Base-by-base conservation (phyloP, 92 coral and sea anemone species). In the Meandrina meandrites region DNA sequence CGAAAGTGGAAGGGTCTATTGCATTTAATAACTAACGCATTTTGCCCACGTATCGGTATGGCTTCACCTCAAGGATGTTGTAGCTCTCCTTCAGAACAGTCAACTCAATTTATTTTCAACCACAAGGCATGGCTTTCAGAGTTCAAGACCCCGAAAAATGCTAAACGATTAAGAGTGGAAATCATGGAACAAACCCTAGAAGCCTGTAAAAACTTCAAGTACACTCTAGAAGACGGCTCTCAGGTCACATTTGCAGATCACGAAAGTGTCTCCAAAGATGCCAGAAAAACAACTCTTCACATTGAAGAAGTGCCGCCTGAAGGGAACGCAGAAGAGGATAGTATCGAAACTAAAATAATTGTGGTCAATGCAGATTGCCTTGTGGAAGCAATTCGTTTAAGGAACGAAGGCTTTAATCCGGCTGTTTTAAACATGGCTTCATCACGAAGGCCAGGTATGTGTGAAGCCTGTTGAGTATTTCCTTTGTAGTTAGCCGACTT, bases 351-450 rank as follows among this genome's bases (percentile, higher is more conserved):
- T 16, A 42, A 62, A 19, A 86, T 94, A 72, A 69, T 75, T 15
- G 96, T 93, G 77, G 86, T 87, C 16, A 93, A 93, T 67, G 58
- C 86, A 64, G 98, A 94, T 72, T 94, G 96, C 68, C 88, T 94
- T 9, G 94, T 92, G 81, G 96, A 93, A 85, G 98, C 94, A 1
- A 85, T 93, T 12, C 77, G 79, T 10, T 91, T 94, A 24, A 84
- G 78, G 88, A 66, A 71, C 17, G 74, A 78, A 35, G 98, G 98
- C 13, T 87, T 89, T 2, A 91, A 91, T 69, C 96, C 98, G 60
- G 98, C 93, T 56, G 98, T 94, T 8, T 86, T 94, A 9, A 94
- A 94, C 88, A 93, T 94, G 98, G 98, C 96, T 35, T 94, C 98
- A 30, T 91, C 96, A 1, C 90, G 48, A 86, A 86, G 98, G 84